These are phyloP conservation scores for Chrosomus eos DNA, from an alignment of 2,797 vertebrate species.

Conservation along the genomic window DNA sequence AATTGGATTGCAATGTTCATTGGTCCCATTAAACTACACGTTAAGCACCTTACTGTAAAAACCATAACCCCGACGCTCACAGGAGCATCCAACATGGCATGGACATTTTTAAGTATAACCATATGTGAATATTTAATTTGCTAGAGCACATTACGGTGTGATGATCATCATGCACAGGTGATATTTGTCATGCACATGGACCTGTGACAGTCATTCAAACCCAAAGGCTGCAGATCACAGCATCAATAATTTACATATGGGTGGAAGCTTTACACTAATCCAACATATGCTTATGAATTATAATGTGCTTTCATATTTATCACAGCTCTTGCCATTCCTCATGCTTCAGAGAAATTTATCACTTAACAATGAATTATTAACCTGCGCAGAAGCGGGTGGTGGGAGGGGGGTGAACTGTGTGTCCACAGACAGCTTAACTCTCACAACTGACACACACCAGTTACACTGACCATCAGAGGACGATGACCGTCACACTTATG, in stretches of 20 bases:
- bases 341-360: constrained; percentile 79
- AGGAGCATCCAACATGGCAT: not conserved
- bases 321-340: constrained; percentile 74
- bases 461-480: not conserved
- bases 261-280: constrained; percentile 78
- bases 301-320: constrained; percentile 80
- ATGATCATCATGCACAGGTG: constrained; percentile 4
- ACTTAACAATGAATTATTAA: constrained; percentile 86
- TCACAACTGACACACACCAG: not conserved
- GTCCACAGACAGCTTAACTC: constrained; percentile 69
- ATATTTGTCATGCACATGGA: constrained; percentile 17
- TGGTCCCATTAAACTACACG: not conserved
- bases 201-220: constrained; percentile 18
- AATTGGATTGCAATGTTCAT: not conserved
- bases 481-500: not conserved
- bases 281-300: constrained; percentile 82
- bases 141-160: not conserved
- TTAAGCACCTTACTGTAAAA: not conserved
- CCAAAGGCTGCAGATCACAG: constrained; percentile 63
- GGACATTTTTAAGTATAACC: not conserved
- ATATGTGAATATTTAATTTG: constrained; percentile 19
- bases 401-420: constrained; percentile 73
- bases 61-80: not conserved
- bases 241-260: constrained; percentile 77
- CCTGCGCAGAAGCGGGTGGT: constrained; percentile 71